Conservation (phyloP, 2,797 vertebrate genomes). For the Enteromius fasciolatus region DNA sequence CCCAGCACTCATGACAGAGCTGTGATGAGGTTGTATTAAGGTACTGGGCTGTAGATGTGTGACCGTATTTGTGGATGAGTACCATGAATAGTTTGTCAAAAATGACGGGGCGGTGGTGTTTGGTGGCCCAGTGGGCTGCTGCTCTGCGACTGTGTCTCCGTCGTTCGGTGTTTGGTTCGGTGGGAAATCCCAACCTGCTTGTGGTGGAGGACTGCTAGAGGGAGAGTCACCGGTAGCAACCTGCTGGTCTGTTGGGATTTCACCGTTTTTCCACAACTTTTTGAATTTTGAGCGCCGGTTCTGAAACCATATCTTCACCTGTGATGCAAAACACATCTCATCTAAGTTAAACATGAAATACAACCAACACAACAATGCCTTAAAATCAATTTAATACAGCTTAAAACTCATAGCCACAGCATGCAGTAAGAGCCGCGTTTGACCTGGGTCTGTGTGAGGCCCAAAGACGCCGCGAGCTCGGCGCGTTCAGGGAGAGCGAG, state of each 20-base stretch:
- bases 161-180: constrained; percentile 71
- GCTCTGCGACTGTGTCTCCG: constrained; percentile 66
- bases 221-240: constrained; percentile 76
- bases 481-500: constrained; percentile 86
- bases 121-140: constrained; percentile 74
- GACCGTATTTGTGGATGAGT: constrained; percentile 73
- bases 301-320: constrained; percentile 91
- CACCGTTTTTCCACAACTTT: constrained; percentile 88
- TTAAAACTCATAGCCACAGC: not conserved
- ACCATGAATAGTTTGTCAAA: constrained; percentile 84
- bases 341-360: constrained; percentile 17
- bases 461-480: constrained; percentile 85
- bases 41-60: constrained; percentile 74
- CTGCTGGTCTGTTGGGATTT: constrained; percentile 80
- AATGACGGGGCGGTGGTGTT: constrained; percentile 76
- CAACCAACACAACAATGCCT: not conserved
- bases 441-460: constrained; percentile 89
- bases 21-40: constrained; percentile 75
- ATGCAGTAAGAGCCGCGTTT: not conserved
- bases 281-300: constrained; percentile 88
- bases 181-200: constrained; percentile 80
- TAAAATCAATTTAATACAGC: not conserved
- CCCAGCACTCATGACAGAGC: constrained; percentile 74
- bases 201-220: constrained; percentile 73
- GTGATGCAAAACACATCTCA: not conserved